phyloP scores from a whole-genome alignment of 2,888 invertebrate species.

The Oxystoma pomonae region DNA sequence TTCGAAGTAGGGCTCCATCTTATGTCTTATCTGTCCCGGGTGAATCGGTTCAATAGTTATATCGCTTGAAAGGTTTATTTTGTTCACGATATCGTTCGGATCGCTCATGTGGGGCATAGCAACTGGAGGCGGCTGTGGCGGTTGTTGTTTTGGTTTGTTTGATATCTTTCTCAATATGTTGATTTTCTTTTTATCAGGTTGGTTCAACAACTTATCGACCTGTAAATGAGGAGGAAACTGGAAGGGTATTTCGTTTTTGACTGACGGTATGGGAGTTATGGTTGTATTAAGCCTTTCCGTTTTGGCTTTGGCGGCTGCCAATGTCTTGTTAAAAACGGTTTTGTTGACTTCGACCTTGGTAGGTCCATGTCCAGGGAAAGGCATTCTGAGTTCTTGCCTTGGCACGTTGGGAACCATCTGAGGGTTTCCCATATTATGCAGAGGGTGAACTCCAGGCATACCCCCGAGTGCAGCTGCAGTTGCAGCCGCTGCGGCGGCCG shows the following conservation, averaged over 20 bases:
- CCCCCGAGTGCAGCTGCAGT: conserved; percentile 3
- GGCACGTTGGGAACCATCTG: background rate
- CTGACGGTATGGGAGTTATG: conserved; percentile 41
- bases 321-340: conserved; percentile 37
- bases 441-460: background rate
- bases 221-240: conserved; percentile 35
- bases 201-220: conserved; percentile 63
- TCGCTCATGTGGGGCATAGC: conserved; percentile 48
- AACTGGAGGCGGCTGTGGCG: conserved; percentile 46
- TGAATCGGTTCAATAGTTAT: conserved; percentile 55
- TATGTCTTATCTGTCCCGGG: conserved; percentile 34
- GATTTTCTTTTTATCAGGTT: conserved; percentile 80
- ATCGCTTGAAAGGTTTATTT: conserved; percentile 45
- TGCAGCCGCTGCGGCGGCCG: conserved; percentile 8
- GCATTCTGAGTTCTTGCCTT: conserved; percentile 10
- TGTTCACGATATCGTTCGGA: conserved; percentile 36
- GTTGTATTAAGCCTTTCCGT: conserved; percentile 47
- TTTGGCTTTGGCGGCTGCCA: conserved; percentile 45
- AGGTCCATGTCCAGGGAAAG: conserved; percentile 13
- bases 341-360: conserved; percentile 15
- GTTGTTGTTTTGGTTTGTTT: conserved; percentile 52
- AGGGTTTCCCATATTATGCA: conserved; percentile 4
- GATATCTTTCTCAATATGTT: conserved; percentile 87
- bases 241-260: conserved; percentile 27
- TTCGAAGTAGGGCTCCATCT: conserved; percentile 46